Evolutionary conservation across 2,888 invertebrate genomes (phyloP), one percentile per base, ranked within the genome.

Genomic region (Dasysyrphus tricinctus): DNA sequence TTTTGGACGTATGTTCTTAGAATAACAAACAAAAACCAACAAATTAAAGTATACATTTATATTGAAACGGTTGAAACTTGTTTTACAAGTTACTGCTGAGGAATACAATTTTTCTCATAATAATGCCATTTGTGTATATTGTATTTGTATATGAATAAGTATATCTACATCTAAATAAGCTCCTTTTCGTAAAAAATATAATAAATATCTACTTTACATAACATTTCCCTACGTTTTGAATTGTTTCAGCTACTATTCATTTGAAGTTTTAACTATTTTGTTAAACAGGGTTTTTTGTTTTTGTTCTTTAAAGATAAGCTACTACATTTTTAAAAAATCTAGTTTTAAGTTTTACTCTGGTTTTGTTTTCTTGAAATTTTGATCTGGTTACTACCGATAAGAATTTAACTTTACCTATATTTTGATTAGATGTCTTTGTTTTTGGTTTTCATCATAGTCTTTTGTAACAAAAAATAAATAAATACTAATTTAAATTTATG

Each of bases 131-230:
- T 72, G 37, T 63, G 16, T 73, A 61, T 73, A 54, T 69, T 49
- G 34, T 67, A 9, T 34, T 49, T 83, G 74, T 84, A 84, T 80
- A 80, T 84, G 80, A 84, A 84, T 84, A 80, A 69, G 56, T 84
- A 59, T 84, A 59, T 84, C 75, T 84, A 84, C 29, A 76, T 84
- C 80, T 84, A 84, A 84, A 80, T 84, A 84, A 84, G 84, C 84
- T 84, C 80, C 72, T 70, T 79, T 79, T 80, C 65, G 70, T 84
- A 80, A 75, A 84, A 84, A 80, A 84, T 84, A 84, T 80, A 84
- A 74, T 74, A 74, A 83, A 63, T 79, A 63, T 79, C 79, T 83
- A 79, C 61, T 80, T 76, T 72, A 72, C 63, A 51, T 72, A 61
- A 79, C 56, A 70, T 57, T 69, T 79, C 57, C 63, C 79, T 79